Conservation (phyloP, 2,888 invertebrate genomes). For the Harpalus rubripes region DNA sequence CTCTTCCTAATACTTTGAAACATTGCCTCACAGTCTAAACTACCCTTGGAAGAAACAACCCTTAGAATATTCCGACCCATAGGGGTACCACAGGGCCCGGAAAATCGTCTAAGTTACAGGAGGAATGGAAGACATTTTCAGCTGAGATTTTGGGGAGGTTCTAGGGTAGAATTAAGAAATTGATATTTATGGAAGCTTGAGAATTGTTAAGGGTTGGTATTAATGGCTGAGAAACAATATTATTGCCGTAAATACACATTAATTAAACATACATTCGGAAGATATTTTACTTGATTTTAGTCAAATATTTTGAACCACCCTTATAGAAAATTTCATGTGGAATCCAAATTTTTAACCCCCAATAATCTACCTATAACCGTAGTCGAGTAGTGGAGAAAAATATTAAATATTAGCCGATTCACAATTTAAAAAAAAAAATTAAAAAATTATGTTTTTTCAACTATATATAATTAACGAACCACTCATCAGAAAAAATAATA, state of each 20-base stretch:
- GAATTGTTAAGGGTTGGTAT: constrained; percentile 15
- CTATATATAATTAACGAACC: neutral
- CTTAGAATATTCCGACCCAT: constrained; percentile 20
- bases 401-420: too few relatives aligned
- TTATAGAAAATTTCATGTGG: too few relatives aligned
- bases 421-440: too few relatives aligned
- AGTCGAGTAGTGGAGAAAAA: neutral
- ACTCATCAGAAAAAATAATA: neutral
- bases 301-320: too few relatives aligned
- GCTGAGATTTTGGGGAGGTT: constrained; percentile 32
- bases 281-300: too few relatives aligned
- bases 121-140: constrained; percentile 45
- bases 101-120: constrained; percentile 28
- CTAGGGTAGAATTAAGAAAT: constrained; percentile 1
- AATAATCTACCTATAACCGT: neutral
- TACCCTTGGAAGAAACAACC: constrained; percentile 25
- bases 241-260: neutral
- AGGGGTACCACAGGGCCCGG: neutral
- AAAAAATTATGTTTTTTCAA: neutral
- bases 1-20: neutral
- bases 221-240: neutral
- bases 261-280: too few relatives aligned
- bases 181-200: neutral
- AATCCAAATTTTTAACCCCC: neutral
- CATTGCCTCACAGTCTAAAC: constrained; percentile 24